Evolutionary conservation across 2,888 invertebrate species (phyloP), one percentile per base, ranked within the genome.

Genomic region (Netelia fuscicornis): DNA sequence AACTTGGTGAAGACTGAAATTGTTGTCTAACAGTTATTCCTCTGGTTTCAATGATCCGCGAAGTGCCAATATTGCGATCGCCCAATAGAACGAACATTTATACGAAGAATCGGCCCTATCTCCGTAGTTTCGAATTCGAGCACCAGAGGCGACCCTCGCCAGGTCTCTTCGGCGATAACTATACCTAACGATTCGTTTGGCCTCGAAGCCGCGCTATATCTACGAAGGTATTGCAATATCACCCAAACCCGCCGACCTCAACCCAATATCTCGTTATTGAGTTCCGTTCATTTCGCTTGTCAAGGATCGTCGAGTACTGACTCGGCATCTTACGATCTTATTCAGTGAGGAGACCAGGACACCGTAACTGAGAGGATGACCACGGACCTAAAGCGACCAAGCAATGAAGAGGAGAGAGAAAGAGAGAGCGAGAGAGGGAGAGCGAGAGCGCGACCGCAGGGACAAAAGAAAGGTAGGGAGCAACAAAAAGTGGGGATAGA

Each of bases 231-330:
- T 71, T 54, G 79, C 71, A 71, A 79, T 70, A 71, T 71, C 62
- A 71, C 48, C 48, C 54, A 58, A 42, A 48, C 37, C 62, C 48
- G 17, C 30, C 23, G 9, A 60, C 48, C 62, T 62, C 70, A 52
- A 70, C 60, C 62, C 62, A 71, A 78, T 79, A 79, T 79, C 70
- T 79, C 62, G 78, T 79, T 71, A 79, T 79, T 79, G 70, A 79
- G 70, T 79, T 70, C 70, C 70, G 60, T 78, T 71, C 62, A 71
- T 70, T 64, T 71, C 70, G 70, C 70, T 70, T 52, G 70, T 70
- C 78, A 62, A 6, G 78, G 60, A 30, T 74, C 62, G 74, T 25
- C 62, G 60, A 52, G 62, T 20, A 74, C 74, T 74, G 74, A 74
- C 62, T 74, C 62, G 74, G 48, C 74, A 74, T 74, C 74, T 17